These are phyloP conservation scores for Ploceus nigricollis DNA, from an alignment of 2,113 vertebrate genomes.

Conservation along the genomic window DNA sequence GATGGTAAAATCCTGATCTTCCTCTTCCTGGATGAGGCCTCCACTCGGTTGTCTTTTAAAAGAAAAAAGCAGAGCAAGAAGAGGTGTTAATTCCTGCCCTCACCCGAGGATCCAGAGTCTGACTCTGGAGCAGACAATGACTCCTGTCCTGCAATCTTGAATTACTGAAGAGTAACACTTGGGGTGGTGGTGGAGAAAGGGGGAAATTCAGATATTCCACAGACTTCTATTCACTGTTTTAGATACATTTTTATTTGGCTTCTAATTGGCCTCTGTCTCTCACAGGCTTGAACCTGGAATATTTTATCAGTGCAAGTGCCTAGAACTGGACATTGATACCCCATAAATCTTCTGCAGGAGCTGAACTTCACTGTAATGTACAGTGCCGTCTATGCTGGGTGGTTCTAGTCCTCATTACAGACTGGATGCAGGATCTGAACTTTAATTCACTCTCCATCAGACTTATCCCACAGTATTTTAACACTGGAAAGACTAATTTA, in stretches of 20 bases:
- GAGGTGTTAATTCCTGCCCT: neutral
- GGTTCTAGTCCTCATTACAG: neutral
- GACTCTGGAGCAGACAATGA: neutral
- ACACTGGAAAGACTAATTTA: neutral
- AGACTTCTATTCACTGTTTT: neutral
- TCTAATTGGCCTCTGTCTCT: neutral
- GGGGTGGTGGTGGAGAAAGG: neutral
- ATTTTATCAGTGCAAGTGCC: neutral
- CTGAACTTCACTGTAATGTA: neutral
- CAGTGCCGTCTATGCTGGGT: neutral
- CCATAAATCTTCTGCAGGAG: neutral
- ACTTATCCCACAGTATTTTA: neutral
- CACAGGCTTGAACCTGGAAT: neutral
- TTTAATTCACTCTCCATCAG: neutral
- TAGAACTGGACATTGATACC: neutral
- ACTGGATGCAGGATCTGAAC: neutral
- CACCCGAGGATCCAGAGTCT: neutral
- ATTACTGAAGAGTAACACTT: neutral
- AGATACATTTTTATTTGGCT: neutral
- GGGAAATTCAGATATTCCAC: neutral
- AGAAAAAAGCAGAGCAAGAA: neutral
- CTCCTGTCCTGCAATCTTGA: neutral
- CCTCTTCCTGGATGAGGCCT: neutral
- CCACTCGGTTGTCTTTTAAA: neutral
- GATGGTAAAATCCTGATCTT: neutral